Conservation (phyloP, 1,140 invertebrate genomes). For the Achatina immaculata region DNA sequence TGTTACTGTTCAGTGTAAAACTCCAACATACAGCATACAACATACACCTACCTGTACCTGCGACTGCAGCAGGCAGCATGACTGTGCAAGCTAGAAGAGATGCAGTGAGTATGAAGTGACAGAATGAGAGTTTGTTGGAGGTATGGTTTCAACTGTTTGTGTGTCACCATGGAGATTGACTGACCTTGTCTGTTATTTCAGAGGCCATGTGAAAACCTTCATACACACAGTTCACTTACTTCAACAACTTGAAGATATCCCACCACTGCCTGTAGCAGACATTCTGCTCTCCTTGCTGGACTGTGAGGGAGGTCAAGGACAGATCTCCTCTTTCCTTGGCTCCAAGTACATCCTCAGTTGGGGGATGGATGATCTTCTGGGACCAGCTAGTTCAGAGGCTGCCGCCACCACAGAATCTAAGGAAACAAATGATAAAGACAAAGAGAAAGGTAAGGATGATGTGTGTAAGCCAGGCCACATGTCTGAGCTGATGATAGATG, state of each 20-base stretch:
- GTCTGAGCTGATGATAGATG: too few relatives aligned
- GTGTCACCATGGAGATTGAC: too few relatives aligned
- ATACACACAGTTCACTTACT: conserved; percentile 69
- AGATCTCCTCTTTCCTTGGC: conserved; percentile 58
- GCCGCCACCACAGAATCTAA: conserved; percentile 55
- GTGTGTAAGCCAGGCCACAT: too few relatives aligned
- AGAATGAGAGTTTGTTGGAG: too few relatives aligned
- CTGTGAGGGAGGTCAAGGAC: conserved; percentile 64
- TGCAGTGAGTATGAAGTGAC: too few relatives aligned
- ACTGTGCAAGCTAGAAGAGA: too few relatives aligned
- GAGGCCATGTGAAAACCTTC: conserved; percentile 68
- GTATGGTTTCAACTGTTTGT: too few relatives aligned
- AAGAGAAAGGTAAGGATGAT: conserved; percentile 51
- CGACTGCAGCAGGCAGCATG: too few relatives aligned
- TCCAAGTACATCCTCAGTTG: conserved; percentile 67
- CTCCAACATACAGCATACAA: too few relatives aligned
- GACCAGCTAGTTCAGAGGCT: conserved; percentile 46
- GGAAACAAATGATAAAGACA: conserved; percentile 58
- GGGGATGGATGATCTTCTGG: conserved; percentile 68
- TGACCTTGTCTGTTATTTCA: too few relatives aligned
- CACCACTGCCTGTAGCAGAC: conserved; percentile 57
- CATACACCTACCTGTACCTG: too few relatives aligned
- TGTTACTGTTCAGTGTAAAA: too few relatives aligned
- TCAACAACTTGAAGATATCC: conserved; percentile 58
- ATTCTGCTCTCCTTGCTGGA: conserved; percentile 62